Conservation (phyloP, 1,140 invertebrate genomes). For the Trachymyrmex cornetzi region DNA sequence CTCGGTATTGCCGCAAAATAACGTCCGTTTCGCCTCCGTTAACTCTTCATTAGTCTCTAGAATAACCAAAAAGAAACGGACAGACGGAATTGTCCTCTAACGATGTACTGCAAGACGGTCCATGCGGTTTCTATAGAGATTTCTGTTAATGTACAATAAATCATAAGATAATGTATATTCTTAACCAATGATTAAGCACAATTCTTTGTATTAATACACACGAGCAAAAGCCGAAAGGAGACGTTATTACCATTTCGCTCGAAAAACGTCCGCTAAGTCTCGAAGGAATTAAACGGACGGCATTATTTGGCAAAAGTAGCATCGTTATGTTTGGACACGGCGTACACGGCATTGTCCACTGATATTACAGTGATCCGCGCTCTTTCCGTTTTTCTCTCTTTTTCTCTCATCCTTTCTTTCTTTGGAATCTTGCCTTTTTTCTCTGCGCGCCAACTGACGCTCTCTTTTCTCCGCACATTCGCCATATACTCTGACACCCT, state of each 20-base stretch:
- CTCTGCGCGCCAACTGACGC: conserved; percentile 76
- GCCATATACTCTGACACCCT: conserved; percentile 66
- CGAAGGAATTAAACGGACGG: conserved; percentile 83
- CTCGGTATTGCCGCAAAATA: conserved; percentile 69
- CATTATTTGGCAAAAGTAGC: conserved; percentile 84
- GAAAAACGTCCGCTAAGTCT: conserved; percentile 77
- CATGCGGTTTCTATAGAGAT: not conserved
- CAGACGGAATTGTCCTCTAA: not conserved
- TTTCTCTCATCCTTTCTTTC: not conserved
- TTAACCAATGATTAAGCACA: not conserved
- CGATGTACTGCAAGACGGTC: not conserved
- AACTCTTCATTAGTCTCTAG: conserved; percentile 38
- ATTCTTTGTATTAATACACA: not conserved
- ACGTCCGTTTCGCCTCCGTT: conserved; percentile 74
- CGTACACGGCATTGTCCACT: conserved; percentile 55
- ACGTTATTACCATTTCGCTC: conserved; percentile 75
- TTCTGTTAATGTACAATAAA: conserved; percentile 23
- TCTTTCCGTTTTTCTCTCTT: conserved; percentile 1
- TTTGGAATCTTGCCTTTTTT: conserved; percentile 30
- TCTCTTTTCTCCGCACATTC: conserved; percentile 66
- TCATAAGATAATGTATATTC: not conserved
- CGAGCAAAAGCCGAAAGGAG: conserved; percentile 2
- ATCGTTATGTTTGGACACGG: conserved; percentile 75
- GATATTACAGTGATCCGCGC: conserved; percentile 70
- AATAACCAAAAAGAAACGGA: not conserved